Evolutionary conservation across 2,888 invertebrate genomes (phyloP).

Genomic region (Mesochorus sp.): DNA sequence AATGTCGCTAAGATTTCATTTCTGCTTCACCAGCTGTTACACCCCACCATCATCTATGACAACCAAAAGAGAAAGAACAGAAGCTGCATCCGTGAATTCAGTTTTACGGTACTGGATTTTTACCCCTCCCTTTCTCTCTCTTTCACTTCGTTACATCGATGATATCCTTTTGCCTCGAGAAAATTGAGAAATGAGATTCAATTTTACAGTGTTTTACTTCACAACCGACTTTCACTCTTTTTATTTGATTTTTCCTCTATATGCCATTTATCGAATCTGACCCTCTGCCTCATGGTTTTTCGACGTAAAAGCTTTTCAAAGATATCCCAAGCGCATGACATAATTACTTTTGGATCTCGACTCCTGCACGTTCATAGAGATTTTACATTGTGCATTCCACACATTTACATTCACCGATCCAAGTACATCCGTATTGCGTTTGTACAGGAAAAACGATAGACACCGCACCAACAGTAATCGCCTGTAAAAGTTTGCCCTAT

Average conservation of each 20-base stretch:
- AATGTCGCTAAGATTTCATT: slow-evolving; percentile 13
- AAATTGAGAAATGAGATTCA: slow-evolving; percentile 41
- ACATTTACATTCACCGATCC: not conserved
- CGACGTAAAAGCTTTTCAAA: slow-evolving; percentile 31
- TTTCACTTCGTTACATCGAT: slow-evolving; percentile 29
- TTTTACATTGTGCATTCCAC: not conserved
- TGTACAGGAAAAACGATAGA: slow-evolving; percentile 1
- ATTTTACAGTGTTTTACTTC: slow-evolving; percentile 49
- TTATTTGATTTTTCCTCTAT: not conserved
- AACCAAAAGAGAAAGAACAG: slow-evolving; percentile 21
- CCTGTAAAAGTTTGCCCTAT: slow-evolving; percentile 66
- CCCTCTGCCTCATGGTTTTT: no score
- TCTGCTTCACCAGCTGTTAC: slow-evolving; percentile 30
- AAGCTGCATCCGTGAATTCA: slow-evolving; percentile 3
- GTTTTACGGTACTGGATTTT: slow-evolving; percentile 20
- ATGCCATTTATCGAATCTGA: not conserved
- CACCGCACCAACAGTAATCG: slow-evolving; percentile 48
- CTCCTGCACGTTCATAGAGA: not conserved
- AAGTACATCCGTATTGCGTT: slow-evolving; percentile 1
- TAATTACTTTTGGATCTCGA: slow-evolving; percentile 11
- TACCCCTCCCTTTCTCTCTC: no score
- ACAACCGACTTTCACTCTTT: not conserved
- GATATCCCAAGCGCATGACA: slow-evolving; percentile 13
- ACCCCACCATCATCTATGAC: not conserved
- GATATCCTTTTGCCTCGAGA: slow-evolving; percentile 41